Conservation (phyloP, 2,797 vertebrate species). For the Glyptemys insculpta region DNA sequence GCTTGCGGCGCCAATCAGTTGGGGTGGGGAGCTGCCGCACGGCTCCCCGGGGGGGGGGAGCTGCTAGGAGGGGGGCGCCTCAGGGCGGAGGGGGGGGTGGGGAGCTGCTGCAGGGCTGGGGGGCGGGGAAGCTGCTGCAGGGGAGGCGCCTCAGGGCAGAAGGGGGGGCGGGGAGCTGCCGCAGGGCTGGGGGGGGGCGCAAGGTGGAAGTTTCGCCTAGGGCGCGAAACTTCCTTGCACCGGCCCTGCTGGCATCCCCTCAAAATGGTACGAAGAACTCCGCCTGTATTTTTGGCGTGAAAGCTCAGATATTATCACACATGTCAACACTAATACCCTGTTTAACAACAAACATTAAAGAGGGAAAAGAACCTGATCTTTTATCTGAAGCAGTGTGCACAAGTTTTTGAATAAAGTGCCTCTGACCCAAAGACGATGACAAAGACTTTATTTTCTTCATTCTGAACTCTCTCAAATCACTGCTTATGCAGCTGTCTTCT, state of each 20-base stretch:
- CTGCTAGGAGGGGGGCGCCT: fast-evolving
- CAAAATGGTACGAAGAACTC: background rate
- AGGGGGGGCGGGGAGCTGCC: too few species aligned
- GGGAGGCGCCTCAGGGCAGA: too few species aligned
- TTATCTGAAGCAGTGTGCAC: background rate
- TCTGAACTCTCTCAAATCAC: background rate
- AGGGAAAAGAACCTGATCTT: background rate
- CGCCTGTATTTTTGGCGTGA: background rate
- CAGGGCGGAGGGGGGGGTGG: too few species aligned
- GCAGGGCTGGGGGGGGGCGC: too few species aligned
- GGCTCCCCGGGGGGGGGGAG: too few species aligned
- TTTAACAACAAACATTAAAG: background rate
- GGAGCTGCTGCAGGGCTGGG: too few species aligned
- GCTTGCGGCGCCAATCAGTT: too few species aligned
- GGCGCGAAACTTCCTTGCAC: too few species aligned
- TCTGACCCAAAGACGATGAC: background rate
- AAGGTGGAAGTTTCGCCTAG: too few species aligned
- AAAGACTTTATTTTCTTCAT: background rate
- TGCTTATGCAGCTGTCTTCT: background rate
- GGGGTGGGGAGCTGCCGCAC: too few species aligned
- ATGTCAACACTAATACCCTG: background rate
- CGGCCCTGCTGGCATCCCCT: background rate
- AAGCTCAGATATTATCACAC: background rate
- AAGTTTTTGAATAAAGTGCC: background rate
- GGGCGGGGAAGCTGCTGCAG: too few species aligned